Percentiles rank a stretch among this genome's conserved stretches.
Conservation (phyloP, 2,113 vertebrate genomes). For the Aldabrachelys gigantea region DNA sequence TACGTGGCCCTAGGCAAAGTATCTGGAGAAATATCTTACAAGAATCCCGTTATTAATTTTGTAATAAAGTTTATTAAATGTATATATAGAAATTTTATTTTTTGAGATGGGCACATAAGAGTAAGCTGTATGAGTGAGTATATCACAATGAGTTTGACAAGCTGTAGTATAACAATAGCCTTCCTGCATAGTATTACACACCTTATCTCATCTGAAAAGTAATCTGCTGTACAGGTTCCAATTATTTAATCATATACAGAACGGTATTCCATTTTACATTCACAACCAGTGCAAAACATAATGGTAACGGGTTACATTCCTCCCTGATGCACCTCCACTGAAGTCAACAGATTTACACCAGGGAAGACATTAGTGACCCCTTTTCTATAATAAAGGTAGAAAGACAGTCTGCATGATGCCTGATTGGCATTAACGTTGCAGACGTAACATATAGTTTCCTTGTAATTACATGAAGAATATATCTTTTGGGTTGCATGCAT, state of each 20-base stretch:
- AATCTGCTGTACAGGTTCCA: not conserved
- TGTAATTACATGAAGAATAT: not conserved
- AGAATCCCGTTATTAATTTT: not conserved
- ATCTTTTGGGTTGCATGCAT: not conserved
- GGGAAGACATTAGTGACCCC: not conserved
- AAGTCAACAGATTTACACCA: not conserved
- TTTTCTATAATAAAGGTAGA: not conserved
- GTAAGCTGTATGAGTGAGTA: not conserved
- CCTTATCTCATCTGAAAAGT: not conserved
- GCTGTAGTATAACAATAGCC: not conserved
- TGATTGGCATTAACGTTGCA: not conserved
- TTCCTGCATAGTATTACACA: not conserved
- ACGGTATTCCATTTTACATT: not conserved
- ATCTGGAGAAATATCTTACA: not conserved
- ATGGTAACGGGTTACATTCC: not conserved
- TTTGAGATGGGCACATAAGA: not conserved
- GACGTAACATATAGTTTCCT: accelerated
- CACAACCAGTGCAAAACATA: not conserved
- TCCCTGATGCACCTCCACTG: not conserved
- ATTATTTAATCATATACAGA: not conserved
- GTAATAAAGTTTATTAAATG: not conserved
- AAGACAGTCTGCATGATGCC: not conserved
- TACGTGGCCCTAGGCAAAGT: not conserved
- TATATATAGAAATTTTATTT: not conserved
- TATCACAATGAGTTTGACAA: not conserved